Evolutionary conservation across 2,888 invertebrate genomes (phyloP), one percentile per base, ranked within the genome.

Genomic region (Bugula neritina): DNA sequence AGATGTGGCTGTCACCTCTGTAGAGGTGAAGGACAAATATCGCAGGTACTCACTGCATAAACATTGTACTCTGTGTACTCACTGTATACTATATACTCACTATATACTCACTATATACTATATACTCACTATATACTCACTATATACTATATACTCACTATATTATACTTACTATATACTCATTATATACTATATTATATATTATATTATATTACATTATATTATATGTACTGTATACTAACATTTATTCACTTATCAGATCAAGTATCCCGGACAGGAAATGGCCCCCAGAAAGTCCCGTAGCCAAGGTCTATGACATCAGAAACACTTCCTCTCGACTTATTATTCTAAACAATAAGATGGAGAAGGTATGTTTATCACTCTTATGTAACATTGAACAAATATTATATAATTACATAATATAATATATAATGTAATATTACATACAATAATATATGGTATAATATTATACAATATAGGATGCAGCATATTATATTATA

Each of bases 281-380:
- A 1, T 79, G 79, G 79, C 80, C 80, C 0, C 74, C 74, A 35
- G 75, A 76, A 54, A 80, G 80, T 71, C 80, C 80, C 3, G 77
- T 79, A 52, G 75, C 78, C 5, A 69, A 75, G 25, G 77, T 78
- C 35, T 80, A 80, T 70, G 79, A 80, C 73, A 76, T 80, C 0
- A 69, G 74, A 1, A 78, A 79, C 72, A 75, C 77, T 54, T 78
- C 78, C 71, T 79, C 80, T 13, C 74, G 76, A 55, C 73, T 80
- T 35, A 78, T 80, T 63, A 75, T 80, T 1, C 77, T 79, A 29
- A 80, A 80, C 75, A 80, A 79, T 73, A 78, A 77, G 72, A 75
- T 73, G 72, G 73, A 74, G 69, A 75, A 75, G 76, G 79, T 79
- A 75, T 13, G n/a, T n/a, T n/a, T n/a, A n/a, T n/a, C n/a, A n/a